Evolutionary conservation across 2,113 vertebrate genomes (phyloP).

Genomic region (Lota lota): DNA sequence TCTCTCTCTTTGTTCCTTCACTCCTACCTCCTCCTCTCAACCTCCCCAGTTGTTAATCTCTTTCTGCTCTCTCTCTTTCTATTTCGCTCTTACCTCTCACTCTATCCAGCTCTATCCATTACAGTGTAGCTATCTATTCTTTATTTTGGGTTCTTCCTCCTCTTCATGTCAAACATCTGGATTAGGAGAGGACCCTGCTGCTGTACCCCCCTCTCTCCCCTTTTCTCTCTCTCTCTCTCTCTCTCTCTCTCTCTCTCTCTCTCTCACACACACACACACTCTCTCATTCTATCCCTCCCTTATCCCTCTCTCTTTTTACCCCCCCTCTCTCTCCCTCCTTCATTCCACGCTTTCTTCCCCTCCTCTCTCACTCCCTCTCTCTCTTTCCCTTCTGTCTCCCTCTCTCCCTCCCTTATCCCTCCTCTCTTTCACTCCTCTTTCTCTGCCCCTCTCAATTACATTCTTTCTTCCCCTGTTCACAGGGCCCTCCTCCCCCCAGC

Average conservation of each 20-base stretch:
- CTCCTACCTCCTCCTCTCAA: constrained; percentile 2
- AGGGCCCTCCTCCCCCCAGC: constrained; percentile 2
- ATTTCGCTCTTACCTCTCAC: background rate
- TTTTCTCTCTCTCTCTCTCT: too few relatives aligned
- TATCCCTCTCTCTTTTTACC: constrained; percentile 11
- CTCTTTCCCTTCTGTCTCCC: background rate
- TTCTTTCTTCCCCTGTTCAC: background rate
- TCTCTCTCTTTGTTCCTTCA: constrained; percentile 17
- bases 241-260: too few relatives aligned
- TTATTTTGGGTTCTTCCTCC: too few relatives aligned
- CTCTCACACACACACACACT: too few relatives aligned
- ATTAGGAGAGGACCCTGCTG: too few relatives aligned
- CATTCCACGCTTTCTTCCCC: constrained; percentile 12
- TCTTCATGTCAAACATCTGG: too few relatives aligned
- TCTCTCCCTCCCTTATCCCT: constrained; percentile 8
- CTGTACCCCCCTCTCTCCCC: too few relatives aligned
- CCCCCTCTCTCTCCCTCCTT: constrained; percentile 22
- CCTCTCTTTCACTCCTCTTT: background rate
- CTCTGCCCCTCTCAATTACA: background rate
- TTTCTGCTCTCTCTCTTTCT: background rate
- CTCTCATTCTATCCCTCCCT: too few relatives aligned
- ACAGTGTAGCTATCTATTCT: too few relatives aligned
- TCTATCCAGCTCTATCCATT: too few relatives aligned
- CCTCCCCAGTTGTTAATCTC: background rate
- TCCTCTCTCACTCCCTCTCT: background rate